phyloP scores from a whole-genome alignment of 2,888 invertebrate genomes.

The Pseudeuparius sepicola region DNA sequence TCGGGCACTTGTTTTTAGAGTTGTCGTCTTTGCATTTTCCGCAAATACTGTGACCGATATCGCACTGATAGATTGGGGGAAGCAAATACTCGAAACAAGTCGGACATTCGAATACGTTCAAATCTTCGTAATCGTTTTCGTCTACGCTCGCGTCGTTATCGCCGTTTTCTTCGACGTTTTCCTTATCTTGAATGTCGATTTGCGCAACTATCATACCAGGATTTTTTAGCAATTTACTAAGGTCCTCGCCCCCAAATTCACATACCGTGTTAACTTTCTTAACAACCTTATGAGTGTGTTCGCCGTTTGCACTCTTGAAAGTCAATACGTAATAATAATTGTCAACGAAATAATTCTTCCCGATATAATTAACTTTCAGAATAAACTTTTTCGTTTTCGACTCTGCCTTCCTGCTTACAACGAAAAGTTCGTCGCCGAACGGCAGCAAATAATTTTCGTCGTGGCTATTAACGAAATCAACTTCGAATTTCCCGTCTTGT shows the following conservation, averaged over 20 bases:
- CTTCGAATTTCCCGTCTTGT: slow-evolving; percentile 28
- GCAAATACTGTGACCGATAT: slow-evolving; percentile 31
- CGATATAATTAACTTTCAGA: slow-evolving; percentile 26
- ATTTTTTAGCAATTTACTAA: slow-evolving; percentile 22
- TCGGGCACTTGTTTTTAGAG: slow-evolving; percentile 27
- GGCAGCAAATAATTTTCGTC: slow-evolving; percentile 29
- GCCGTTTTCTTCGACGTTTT: slow-evolving; percentile 10
- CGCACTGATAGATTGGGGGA: slow-evolving; percentile 34
- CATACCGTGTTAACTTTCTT: slow-evolving; percentile 19
- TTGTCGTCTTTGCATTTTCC: slow-evolving; percentile 24
- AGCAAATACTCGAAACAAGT: slow-evolving; percentile 34
- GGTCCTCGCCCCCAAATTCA: slow-evolving; percentile 20
- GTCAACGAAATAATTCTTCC: slow-evolving; percentile 17
- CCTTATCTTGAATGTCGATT: slow-evolving; percentile 19
- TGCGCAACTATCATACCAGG: slow-evolving; percentile 24
- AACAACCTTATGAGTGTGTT: slow-evolving; percentile 12
- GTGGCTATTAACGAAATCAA: slow-evolving; percentile 31
- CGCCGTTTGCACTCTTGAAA: slow-evolving; percentile 20
- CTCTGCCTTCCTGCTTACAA: slow-evolving; percentile 28
- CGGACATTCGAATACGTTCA: slow-evolving; percentile 30
- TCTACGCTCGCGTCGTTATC: slow-evolving; percentile 11
- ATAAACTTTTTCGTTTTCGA: slow-evolving; percentile 24
- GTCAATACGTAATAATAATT: slow-evolving; percentile 19
- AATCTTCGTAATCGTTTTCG: slow-evolving; percentile 8
- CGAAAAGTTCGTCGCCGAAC: slow-evolving; percentile 27